A percentile compares a stretch with the other conserved stretches of the same genome.
These are phyloP conservation scores for Paradisaea rubra DNA, from an alignment of 2,113 vertebrate species.

Conservation along the genomic window DNA sequence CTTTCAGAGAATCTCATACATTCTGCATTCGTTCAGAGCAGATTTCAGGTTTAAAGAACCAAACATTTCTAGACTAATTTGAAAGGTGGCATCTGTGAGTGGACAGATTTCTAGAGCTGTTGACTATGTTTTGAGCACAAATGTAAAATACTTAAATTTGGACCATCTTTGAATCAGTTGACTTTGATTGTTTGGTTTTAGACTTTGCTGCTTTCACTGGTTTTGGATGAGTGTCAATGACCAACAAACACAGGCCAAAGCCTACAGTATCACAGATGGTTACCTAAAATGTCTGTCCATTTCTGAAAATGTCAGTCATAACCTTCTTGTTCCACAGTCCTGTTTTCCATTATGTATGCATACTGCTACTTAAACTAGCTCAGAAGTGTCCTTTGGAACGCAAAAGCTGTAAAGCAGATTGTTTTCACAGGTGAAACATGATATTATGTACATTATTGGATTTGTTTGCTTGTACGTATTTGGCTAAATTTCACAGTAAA, in stretches of 20 bases:
- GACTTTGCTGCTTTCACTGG: background rate
- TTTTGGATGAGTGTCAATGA: background rate
- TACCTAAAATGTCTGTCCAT: background rate
- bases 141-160: background rate
- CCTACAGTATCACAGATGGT: background rate
- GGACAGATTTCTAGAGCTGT: background rate
- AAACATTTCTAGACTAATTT: background rate
- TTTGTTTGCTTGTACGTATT: background rate
- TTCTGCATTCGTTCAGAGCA: background rate
- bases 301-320: background rate
- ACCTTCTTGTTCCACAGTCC: background rate
- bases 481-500: background rate
- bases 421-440: background rate
- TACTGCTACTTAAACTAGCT: background rate
- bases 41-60: background rate
- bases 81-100: background rate
- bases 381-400: background rate
- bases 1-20: background rate
- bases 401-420: background rate
- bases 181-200: background rate
- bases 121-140: background rate
- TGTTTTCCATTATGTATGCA: background rate
- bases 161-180: background rate
- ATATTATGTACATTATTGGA: background rate
- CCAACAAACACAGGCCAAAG: background rate